Percentiles rank a stretch among this genome's conserved stretches.
Conservation (phyloP, 1,140 invertebrate species). For the Cydia pomonella region DNA sequence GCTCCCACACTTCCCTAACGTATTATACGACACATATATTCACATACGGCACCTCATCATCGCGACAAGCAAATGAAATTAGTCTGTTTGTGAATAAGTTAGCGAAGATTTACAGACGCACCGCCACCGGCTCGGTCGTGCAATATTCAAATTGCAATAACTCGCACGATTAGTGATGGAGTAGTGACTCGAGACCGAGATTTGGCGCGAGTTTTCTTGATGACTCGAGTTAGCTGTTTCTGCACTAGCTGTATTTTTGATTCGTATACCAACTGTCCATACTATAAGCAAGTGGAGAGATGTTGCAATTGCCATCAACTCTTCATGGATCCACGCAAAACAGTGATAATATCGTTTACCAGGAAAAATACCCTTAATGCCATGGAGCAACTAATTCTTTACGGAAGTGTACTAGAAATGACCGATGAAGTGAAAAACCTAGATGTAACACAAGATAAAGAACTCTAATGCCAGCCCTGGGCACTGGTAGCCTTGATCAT, state of each 20-base stretch:
- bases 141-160: constrained; percentile 23
- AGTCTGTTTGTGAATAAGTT: constrained; percentile 25
- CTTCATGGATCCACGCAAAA: no score
- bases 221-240: background rate
- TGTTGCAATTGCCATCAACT: no score
- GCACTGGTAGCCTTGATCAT: no score
- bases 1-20: background rate
- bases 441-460: no score
- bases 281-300: no score
- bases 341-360: no score
- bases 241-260: background rate
- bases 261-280: no score
- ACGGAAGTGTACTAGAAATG: no score
- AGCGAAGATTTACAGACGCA: constrained; percentile 1
- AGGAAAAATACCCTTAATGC: no score
- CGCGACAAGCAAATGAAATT: constrained; percentile 26
- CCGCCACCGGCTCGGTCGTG: background rate
- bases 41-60: background rate
- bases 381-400: no score
- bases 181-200: background rate
- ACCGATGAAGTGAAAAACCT: no score
- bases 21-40: background rate
- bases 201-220: background rate
- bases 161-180: background rate
- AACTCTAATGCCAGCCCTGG: no score